Base-by-base conservation (phyloP, 2,113 vertebrate species). In the Rhagologus leucostigma region DNA sequence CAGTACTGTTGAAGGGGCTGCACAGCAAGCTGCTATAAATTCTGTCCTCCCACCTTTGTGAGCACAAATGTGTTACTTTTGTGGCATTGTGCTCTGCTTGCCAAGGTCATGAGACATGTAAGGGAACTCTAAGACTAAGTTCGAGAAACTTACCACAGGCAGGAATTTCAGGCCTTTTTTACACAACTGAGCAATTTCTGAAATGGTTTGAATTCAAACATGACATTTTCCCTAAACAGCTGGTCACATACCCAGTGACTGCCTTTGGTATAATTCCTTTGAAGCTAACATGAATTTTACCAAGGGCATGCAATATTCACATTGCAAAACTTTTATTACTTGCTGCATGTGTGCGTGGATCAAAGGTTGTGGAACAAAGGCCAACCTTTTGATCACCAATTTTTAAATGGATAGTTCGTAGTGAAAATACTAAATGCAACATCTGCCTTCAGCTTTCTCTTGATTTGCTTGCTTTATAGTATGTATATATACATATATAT, bases 241-340 rank as follows among this genome's bases (percentile, higher is more conserved):
- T 53, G 59, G 21, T 80, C 30, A 35, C 47, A 23, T 59, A 69
- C 33, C n/a, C 64, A 26, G 35, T 26, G 37, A n/a, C 32, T 49
- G 32, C 18, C 42, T 69, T 76, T 79, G 49, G 23, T 56, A 1
- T 32, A 42, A 46, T 20, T 69, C 46, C 84, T 84, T 17, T 62
- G 30, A 83, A 68, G 37, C 4, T 6, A 70, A 52, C 32, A 7
- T 3, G 2, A 75, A 42, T 94, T 95, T 93, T 50, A 47, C 33
- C 60, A 35, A 46, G n/a, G 35, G 18, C 16, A 6, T 21, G 14
- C 32, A 93, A 70, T 68, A 78, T 57, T 77, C 60, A 14, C 19
- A 14, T 77, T 87, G 71, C 68, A 92, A 91, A 85, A 81, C 47
- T 83, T 94, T 81, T 89, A 87, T 93, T 70, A 46, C 47, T 73